Conservation (phyloP, 1,140 invertebrate genomes). For the Trichoplusia ni region DNA sequence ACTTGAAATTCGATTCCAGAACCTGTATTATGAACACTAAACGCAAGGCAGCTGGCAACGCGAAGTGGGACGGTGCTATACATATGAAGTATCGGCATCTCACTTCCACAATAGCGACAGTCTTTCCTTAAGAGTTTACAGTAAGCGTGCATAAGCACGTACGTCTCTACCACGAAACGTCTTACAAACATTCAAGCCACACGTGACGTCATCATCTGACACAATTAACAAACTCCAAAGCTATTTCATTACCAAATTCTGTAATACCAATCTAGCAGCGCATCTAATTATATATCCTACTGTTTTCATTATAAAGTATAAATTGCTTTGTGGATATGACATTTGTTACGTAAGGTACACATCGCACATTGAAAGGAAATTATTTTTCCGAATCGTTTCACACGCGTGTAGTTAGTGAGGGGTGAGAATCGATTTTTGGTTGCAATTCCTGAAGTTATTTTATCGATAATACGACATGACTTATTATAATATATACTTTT, state of each 20-base stretch:
- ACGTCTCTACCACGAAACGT: too few species aligned
- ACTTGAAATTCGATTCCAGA: background rate
- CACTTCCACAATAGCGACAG: too few species aligned
- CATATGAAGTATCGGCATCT: too few species aligned
- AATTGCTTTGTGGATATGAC: constrained; percentile 14
- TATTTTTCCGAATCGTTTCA: constrained; percentile 45
- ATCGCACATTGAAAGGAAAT: constrained; percentile 38
- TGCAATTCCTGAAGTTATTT: background rate
- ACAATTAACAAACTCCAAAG: constrained; percentile 28
- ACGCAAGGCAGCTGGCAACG: too few species aligned
- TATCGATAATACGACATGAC: background rate
- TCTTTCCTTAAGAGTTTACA: too few species aligned
- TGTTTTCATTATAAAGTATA: constrained; percentile 13
- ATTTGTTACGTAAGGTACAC: constrained; percentile 15
- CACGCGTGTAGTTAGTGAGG: constrained; percentile 28
- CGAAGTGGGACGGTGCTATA: too few species aligned
- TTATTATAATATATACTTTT: background rate
- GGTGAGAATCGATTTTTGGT: background rate
- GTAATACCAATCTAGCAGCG: background rate
- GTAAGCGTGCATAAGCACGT: too few species aligned
- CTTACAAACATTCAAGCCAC: constrained; percentile 2
- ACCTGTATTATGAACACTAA: too few species aligned
- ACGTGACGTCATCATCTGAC: constrained; percentile 25
- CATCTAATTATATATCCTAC: constrained; percentile 16
- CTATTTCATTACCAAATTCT: constrained; percentile 25